A percentile compares a stretch with the other conserved stretches of the same genome.
These are phyloP conservation scores for Eurosta solidaginis DNA, from an alignment of 1,140 invertebrate species.

Conservation along the genomic window DNA sequence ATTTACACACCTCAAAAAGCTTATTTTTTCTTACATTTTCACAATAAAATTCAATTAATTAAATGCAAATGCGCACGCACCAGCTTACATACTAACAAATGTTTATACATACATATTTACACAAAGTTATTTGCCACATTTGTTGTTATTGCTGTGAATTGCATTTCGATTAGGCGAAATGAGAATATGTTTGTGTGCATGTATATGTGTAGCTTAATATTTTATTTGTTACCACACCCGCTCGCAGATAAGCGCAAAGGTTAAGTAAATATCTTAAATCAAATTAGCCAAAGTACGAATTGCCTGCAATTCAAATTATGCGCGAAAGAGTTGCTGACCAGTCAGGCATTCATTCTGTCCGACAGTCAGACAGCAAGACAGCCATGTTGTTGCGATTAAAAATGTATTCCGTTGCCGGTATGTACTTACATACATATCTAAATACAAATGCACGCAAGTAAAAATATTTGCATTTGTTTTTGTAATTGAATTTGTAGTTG, in stretches of 20 bases:
- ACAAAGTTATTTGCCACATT: not conserved
- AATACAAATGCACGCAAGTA: not conserved
- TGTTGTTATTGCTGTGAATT: not conserved
- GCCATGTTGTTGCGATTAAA: not conserved
- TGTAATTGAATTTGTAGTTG: not conserved
- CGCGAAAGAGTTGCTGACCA: not conserved
- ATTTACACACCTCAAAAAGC: no score
- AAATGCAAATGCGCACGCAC: conserved; percentile 10
- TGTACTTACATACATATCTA: not conserved
- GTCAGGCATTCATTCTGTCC: not conserved
- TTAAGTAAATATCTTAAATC: conserved; percentile 29
- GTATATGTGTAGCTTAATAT: no score
- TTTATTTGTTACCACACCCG: not conserved
- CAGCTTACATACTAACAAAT: not conserved
- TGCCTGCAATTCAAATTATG: conserved; percentile 24
- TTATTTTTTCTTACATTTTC: no score
- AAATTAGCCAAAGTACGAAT: conserved; percentile 28
- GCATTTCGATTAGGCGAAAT: not conserved
- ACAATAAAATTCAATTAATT: conserved; percentile 5
- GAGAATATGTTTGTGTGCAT: not conserved
- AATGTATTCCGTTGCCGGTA: not conserved
- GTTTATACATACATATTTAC: not conserved
- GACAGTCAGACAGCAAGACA: not conserved
- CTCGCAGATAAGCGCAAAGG: not conserved
- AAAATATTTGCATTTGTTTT: not conserved